Evolutionary conservation across 1,140 invertebrate species (phyloP).

Genomic region (Mactra quadrangularis): DNA sequence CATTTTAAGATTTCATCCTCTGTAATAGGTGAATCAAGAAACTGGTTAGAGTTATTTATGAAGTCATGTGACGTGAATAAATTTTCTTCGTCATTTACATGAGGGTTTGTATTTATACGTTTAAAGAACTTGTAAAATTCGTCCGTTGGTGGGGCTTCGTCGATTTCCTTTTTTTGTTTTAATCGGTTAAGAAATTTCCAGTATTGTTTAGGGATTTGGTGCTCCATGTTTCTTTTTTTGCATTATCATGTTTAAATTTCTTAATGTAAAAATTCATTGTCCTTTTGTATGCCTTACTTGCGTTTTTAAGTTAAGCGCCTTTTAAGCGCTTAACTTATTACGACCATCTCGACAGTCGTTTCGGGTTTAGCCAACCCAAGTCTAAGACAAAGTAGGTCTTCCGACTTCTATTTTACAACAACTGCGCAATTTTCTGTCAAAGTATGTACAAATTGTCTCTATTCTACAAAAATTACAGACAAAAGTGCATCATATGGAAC

Average conservation of each 20-base stretch:
- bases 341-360: no score
- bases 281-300: neutral
- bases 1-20: conserved; percentile 27
- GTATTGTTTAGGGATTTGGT: conserved; percentile 14
- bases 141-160: neutral
- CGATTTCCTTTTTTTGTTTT: conserved; percentile 27
- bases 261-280: conserved; percentile 22
- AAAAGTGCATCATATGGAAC: no score
- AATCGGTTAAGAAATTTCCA: conserved; percentile 20
- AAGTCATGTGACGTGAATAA: neutral
- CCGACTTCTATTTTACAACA: no score
- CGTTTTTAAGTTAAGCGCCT: no score
- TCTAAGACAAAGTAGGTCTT: no score
- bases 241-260: neutral
- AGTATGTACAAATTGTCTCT: no score
- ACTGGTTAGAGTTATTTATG: neutral
- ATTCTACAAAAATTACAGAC: no score
- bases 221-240: neutral
- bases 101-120: neutral
- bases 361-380: no score
- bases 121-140: conserved; percentile 33
- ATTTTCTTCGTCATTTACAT: neutral
- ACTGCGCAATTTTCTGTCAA: no score
- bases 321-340: no score
- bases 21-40: conserved; percentile 1